Base-by-base conservation (phyloP, 2,113 vertebrate species). In the Salminus brasiliensis region DNA sequence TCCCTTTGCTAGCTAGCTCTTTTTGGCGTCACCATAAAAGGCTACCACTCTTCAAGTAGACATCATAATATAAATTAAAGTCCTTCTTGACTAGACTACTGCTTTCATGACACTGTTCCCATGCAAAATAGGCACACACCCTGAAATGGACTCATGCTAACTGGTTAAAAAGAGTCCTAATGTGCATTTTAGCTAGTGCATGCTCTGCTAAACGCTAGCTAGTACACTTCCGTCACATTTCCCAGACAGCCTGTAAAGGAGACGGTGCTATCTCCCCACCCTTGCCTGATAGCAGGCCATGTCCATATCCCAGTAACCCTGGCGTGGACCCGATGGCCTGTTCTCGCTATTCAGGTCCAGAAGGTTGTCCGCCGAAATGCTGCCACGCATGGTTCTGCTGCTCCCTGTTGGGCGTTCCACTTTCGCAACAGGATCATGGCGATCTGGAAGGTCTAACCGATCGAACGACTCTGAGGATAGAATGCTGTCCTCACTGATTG, bases 391-490 rank as follows among this genome's bases (percentile, higher is more conserved):
- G 18, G 53, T 62, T 43, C 0, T 5, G 52, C 0, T 5, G 0
- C 76, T 23, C 74, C 83, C 36, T 27, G 0, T 68, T 15, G 85
- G 83, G 72, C 85, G 85, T 2, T 85, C 79, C 15, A 83, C 29
- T 2, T 69, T 83, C 1, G 65, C 21, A 0, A 84, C 78, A 0
- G 71, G 77, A 5, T 86, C 81, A 0, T 92, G 86, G 0, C 87
- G 87, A 30, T 94, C 86, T 0, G 98, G 97, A 49, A 98, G 92
- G 82, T 98, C 97, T 11, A 99, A 91, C 76, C 93, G 94, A 53
- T 99, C 98, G 0, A 99, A 99, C 73, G 97, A 99, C 87, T 99
- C 98, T 0, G 96, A 96, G 77, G 97, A 99, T 52, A 99, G 93
- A 83, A 99, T 99, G 89, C 97, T 98, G 87, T 99, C 97, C 89